Base-by-base conservation (phyloP, 1,140 invertebrate species). In the Anastrepha ludens region DNA sequence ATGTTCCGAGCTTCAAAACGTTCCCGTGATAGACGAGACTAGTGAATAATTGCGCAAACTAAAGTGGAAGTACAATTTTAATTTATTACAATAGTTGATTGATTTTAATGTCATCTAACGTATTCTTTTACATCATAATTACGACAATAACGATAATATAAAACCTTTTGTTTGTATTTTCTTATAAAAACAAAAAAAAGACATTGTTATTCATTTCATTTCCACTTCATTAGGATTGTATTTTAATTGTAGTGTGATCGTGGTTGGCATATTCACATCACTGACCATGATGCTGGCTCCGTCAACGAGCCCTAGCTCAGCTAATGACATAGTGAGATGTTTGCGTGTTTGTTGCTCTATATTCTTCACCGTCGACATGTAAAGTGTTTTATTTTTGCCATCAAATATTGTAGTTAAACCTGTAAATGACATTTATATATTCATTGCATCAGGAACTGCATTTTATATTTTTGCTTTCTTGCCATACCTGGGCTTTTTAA, bases 311-410 rank as follows among this genome's bases (percentile, higher is more conserved):
- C 97, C 97, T 70, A 99, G 93, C 89, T 99, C 98, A 91, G 94
- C 93, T 55, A 99, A 93, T 86, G 97, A 97, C 94, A 98, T 98
- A 87, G 96, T 97, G 55, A 99, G 94, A 94, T 99, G 99, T 64
- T 95, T 95, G 90, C 96, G 95, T 0, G 98, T 99, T 89, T 95
- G 95, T 91, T 97, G 96, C 93, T 99, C 98, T 88, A 99, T 98
- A 89, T 97, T 98, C 88, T 96, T 95, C 4, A 99, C 96, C 8
- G 96, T 97, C 86, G 96, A 96, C 95, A 99, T 98, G 90, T 99
- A 99, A 7, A 99, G 94, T 1, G 98, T 99, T 93, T 97, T 97
- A 91, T 96, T 97, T 93, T 97, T 98, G 5, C 97, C 98, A 91
- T 96, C 94, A 13, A 91, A 90, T 90, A 92, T 88, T 29, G 92